Evolutionary conservation across 2,797 vertebrate species (phyloP).

Genomic region (Tapera naevia): DNA sequence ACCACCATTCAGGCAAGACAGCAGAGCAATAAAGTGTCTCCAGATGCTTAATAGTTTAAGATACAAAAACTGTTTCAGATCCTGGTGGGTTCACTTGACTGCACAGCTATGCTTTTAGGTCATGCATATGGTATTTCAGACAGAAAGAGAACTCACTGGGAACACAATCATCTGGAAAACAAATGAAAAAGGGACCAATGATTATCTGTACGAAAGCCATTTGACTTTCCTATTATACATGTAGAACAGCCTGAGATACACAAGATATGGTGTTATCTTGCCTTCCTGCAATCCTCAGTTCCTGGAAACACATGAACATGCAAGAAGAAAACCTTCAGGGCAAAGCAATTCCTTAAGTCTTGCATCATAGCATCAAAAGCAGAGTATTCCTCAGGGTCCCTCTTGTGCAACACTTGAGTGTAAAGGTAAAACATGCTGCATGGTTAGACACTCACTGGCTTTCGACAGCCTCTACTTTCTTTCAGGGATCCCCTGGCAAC

Average conservation of each 20-base stretch:
- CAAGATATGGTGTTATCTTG: rapidly evolving
- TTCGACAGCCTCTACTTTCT: not conserved
- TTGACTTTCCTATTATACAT: not conserved
- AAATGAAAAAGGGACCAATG: not conserved
- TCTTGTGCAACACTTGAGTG: not conserved
- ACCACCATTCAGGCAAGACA: not conserved
- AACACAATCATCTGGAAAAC: not conserved
- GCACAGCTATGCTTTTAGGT: not conserved
- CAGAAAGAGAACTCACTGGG: not conserved
- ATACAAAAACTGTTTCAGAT: not conserved
- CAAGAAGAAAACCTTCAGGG: not conserved
- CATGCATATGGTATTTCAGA: rapidly evolving
- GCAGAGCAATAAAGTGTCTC: not conserved
- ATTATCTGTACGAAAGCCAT: not conserved
- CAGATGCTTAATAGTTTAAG: not conserved
- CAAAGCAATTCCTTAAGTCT: not conserved
- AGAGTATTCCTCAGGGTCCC: not conserved
- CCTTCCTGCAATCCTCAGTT: not conserved
- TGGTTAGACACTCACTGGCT: not conserved
- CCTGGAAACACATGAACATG: not conserved
- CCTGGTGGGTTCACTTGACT: not conserved
- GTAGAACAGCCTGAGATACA: not conserved
- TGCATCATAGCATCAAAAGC: not conserved
- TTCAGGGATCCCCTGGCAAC: not conserved
- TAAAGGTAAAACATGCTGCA: not conserved